phyloP scores from a whole-genome alignment of 1,140 invertebrate genomes.

The Drosophila guanche region DNA sequence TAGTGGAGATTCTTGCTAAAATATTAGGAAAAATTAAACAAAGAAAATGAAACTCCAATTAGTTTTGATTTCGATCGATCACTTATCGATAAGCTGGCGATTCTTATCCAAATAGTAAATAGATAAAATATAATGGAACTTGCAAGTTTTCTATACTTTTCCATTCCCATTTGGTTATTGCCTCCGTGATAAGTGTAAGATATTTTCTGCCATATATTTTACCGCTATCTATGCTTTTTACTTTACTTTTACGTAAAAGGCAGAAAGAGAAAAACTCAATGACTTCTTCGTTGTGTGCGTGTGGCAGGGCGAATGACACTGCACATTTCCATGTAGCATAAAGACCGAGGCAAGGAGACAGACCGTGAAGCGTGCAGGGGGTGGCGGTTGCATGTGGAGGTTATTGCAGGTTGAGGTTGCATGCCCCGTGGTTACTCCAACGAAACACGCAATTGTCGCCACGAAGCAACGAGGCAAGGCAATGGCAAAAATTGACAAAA shows the following conservation, averaged over 20 bases:
- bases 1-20: too few relatives aligned
- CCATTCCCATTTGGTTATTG: too few relatives aligned
- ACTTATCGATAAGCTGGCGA: too few relatives aligned
- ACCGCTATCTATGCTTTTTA: not conserved
- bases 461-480: conserved; percentile 7
- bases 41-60: too few relatives aligned
- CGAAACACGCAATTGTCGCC: conserved; percentile 53
- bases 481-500: conserved; percentile 63
- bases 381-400: not conserved
- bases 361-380: conserved; percentile 6
- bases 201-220: too few relatives aligned
- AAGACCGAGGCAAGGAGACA: conserved; percentile 10
- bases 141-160: too few relatives aligned
- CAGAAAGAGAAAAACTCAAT: conserved; percentile 25
- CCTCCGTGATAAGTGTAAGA: too few relatives aligned
- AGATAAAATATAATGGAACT: too few relatives aligned
- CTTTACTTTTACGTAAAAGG: conserved; percentile 4
- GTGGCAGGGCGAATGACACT: conserved; percentile 39
- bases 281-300: conserved; percentile 23
- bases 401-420: too few relatives aligned
- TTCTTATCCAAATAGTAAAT: too few relatives aligned
- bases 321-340: conserved; percentile 49
- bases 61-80: too few relatives aligned
- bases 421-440: not conserved
- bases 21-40: too few relatives aligned